Conservation (phyloP, 2,113 vertebrate genomes). For the Anguilla rostrata region DNA sequence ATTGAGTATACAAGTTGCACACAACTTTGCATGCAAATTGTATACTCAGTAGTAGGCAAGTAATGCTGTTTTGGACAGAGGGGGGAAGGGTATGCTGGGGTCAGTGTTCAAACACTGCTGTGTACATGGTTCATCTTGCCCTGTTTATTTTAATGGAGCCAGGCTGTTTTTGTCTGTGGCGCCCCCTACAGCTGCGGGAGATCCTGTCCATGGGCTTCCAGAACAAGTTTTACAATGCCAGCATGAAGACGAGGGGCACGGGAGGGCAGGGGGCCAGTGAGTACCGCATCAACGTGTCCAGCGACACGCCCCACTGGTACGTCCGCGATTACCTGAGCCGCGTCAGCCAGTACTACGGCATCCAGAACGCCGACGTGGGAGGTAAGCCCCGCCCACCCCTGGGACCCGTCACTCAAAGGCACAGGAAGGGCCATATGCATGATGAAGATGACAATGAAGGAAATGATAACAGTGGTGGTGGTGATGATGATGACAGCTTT, state of each 20-base stretch:
- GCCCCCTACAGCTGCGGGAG: conserved; percentile 53
- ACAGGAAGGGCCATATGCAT: background rate
- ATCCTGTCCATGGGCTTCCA: conserved; percentile 68
- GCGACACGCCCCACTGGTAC: conserved; percentile 79
- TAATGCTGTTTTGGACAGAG: background rate
- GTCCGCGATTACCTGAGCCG: conserved; percentile 71
- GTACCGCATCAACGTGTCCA: conserved; percentile 74
- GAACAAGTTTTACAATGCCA: conserved; percentile 76
- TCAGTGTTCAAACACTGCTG: background rate
- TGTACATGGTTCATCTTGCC: too few species aligned
- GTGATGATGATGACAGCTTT: too few species aligned
- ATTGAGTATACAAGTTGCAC: too few species aligned
- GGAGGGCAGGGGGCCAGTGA: conserved; percentile 36
- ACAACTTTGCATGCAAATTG: too few species aligned
- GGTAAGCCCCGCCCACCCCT: conserved; percentile 53
- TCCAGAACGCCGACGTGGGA: conserved; percentile 55
- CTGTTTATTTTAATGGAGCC: background rate
- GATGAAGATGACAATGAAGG: background rate
- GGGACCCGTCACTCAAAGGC: background rate
- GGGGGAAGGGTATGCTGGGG: background rate
- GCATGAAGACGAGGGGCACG: conserved; percentile 24
- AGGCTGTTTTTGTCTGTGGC: background rate
- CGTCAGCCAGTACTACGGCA: conserved; percentile 58
- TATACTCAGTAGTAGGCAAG: too few species aligned
- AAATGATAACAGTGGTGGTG: background rate